phyloP scores from a whole-genome alignment of 1,140 invertebrate genomes.

The Drosophila quadrilineata region DNA sequence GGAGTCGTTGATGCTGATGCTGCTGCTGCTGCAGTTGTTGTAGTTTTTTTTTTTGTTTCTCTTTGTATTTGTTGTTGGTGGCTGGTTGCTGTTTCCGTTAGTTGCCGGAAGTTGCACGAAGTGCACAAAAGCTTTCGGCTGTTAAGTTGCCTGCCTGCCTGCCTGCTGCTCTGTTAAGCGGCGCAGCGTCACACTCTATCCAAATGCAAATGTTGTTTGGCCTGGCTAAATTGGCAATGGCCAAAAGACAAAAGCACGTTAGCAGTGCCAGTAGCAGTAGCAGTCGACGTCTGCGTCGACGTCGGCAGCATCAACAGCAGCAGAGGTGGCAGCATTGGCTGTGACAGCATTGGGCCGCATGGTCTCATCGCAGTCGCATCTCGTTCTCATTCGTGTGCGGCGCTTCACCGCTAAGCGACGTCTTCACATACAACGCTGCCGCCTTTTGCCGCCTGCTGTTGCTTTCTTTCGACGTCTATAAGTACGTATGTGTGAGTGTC shows the following conservation, averaged over 20 bases:
- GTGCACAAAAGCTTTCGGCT: constrained; percentile 43
- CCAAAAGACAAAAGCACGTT: constrained; percentile 32
- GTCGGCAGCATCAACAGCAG: constrained; percentile 13
- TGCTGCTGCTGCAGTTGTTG: not conserved
- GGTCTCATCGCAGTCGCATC: constrained; percentile 47
- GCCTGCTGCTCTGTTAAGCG: constrained; percentile 44
- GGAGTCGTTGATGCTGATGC: not conserved
- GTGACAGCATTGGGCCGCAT: constrained; percentile 19
- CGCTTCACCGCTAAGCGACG: constrained; percentile 64
- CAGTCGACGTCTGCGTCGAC: not conserved
- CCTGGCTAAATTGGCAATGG: constrained; percentile 41
- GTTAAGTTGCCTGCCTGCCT: constrained; percentile 3
- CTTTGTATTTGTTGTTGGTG: not conserved
- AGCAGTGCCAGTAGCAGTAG: constrained; percentile 20
- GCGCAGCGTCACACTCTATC: constrained; percentile 1
- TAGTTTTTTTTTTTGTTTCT: not conserved
- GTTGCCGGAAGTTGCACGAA: constrained; percentile 51
- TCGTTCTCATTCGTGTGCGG: constrained; percentile 62
- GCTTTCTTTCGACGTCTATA: constrained; percentile 24
- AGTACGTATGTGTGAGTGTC: constrained; percentile 7
- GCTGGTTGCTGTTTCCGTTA: constrained; percentile 23
- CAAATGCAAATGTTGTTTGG: constrained; percentile 34
- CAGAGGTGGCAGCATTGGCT: constrained; percentile 19
- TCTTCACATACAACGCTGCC: constrained; percentile 32
- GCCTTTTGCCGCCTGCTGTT: constrained; percentile 28